Base-by-base conservation (phyloP, 2,888 invertebrate species). In the Zaprionus lineosus region DNA sequence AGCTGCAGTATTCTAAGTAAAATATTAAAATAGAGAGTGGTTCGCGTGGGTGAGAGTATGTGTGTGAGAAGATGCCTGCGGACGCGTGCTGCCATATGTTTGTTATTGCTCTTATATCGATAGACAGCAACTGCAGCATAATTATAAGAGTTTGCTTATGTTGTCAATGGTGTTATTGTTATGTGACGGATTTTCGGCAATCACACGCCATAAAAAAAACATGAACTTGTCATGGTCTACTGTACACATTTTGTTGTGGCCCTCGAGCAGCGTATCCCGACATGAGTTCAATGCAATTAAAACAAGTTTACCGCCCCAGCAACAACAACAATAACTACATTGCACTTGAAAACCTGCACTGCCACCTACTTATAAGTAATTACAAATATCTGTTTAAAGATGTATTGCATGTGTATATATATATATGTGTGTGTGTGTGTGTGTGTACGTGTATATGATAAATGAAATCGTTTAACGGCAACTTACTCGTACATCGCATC, bases 401-500 rank as follows among this genome's bases (percentile, higher is more conserved):
- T n/a, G n/a, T n/a, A n/a, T n/a, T n/a, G n/a, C n/a, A n/a, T n/a
- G n/a, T n/a, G n/a, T n/a, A n/a, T n/a, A n/a, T n/a, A n/a, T n/a
- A n/a, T n/a, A n/a, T n/a, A n/a, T n/a, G n/a, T n/a, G n/a, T n/a
- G n/a, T n/a, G n/a, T n/a, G n/a, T n/a, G n/a, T n/a, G n/a, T n/a
- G n/a, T n/a, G n/a, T n/a, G n/a, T n/a, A 43, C 11, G n/a, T 8
- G 11, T 18, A 19, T 43, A 16, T 48, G 56, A 53, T 71, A 63
- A 71, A 71, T 63, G 46, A 66, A 66, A 79, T 53, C 68, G 62
- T 50, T 66, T 70, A 73, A 46, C 48, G 53, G 40, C 26, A 51
- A 87, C 87, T 87, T 84, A 87, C 88, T 86, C 88, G 72, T 88
- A 88, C 88, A 88, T 88, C 47, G 88, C 88, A 75, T 88, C 88